Base-by-base conservation (phyloP, 2,113 vertebrate species). In the Pionites leucogaster region DNA sequence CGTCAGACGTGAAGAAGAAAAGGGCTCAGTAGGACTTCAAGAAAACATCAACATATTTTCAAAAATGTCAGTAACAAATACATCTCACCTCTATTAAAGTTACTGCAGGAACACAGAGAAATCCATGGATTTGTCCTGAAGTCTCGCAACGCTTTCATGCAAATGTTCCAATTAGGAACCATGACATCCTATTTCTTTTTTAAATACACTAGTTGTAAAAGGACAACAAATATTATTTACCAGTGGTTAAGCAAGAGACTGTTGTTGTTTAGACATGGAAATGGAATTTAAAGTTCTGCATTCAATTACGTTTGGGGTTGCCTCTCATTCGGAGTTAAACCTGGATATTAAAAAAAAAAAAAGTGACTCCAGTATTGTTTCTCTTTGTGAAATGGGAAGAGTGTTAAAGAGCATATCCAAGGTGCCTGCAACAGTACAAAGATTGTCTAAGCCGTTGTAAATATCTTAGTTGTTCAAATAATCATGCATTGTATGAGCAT, bases 201-300 rank as follows among this genome's bases (percentile, higher is more conserved):
- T 60, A 79, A 93, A 91, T 64, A 69, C 9, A 5, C 19, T 62
- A 53, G 47, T 55, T 65, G n/a, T 75, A 94, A 96, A 86, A 91
- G 44, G 77, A 84, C 88, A 96, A 86, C 80, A 94, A 96, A 96
- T 86, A 90, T 86, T 94, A 91, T 53, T 93, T 90, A 87, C 49
- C 49, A 86, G n/a, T 2, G 28, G 65, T 7, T 88, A 52, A 90
- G 72, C 57, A 93, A 88, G 33, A 82, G 47, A 88, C 71, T 71
- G 49, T 46, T n/a, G 84, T 90, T 88, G 88, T 92, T 94, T 72
- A 86, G 94, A 92, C 69, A 83, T 35, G 52, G 52, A 94, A 91
- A 92, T 72, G 55, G 62, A 94, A 95, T 90, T 80, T 68, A 79
- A 86, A 88, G 53, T 78, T 85, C 89, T 85, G 77, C 39, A 70